phyloP scores from a whole-genome alignment of 2,113 vertebrate genomes.

The Eira barbara region DNA sequence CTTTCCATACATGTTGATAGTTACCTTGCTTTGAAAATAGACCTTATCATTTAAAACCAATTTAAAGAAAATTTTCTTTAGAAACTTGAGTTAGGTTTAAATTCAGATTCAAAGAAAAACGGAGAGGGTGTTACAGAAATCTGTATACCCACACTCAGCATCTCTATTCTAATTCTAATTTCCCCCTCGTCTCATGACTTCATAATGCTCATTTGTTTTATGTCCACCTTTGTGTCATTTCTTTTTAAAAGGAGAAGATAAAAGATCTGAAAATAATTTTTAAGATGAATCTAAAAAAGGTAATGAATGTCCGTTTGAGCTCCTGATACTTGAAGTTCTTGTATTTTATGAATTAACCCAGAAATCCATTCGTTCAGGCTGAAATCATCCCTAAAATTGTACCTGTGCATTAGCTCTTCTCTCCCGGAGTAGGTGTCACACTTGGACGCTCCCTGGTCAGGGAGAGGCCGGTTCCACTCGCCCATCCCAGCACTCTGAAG shows the following conservation, averaged over 20 bases:
- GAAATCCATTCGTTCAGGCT: neutral
- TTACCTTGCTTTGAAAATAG: neutral
- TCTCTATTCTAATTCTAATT: neutral
- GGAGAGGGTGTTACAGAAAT: neutral
- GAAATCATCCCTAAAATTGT: neutral
- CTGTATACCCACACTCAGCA: no score
- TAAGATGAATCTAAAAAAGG: neutral
- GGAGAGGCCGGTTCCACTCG: fast-evolving
- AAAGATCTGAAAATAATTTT: neutral
- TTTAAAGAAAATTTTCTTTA: neutral
- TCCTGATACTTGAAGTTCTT: neutral
- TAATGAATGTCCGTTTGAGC: neutral
- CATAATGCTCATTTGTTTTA: neutral
- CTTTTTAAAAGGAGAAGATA: neutral
- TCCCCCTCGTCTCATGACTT: neutral
- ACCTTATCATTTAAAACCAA: neutral
- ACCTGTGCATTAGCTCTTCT: neutral
- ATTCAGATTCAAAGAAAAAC: neutral
- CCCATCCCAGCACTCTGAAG: neutral
- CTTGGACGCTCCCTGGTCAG: neutral
- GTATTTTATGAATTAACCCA: neutral
- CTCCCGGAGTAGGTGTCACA: no score
- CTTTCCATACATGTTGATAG: no score
- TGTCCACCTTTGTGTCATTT: neutral
- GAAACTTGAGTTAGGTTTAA: neutral